Evolutionary conservation across 2,888 invertebrate species (phyloP).

Genomic region (Tenthredo livida): DNA sequence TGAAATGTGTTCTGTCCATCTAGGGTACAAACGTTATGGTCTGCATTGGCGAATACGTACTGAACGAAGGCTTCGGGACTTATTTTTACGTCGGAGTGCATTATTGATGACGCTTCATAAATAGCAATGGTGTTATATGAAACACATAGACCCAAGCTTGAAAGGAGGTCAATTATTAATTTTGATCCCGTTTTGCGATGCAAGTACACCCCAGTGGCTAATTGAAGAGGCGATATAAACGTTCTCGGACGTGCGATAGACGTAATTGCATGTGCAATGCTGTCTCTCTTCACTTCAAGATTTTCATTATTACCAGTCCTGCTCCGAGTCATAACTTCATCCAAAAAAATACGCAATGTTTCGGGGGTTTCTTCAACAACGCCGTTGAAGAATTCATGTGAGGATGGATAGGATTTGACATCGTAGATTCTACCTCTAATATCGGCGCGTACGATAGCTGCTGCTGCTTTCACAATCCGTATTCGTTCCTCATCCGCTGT

Average conservation of each 20-base stretch:
- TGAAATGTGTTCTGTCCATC: slow-evolving; percentile 46
- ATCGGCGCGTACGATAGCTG: not conserved
- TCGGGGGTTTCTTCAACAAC: not conserved
- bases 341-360: not conserved
- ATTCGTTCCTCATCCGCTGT: not conserved
- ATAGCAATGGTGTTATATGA: slow-evolving; percentile 34
- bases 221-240: slow-evolving; percentile 31
- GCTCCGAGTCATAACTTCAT: not conserved
- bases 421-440: not conserved
- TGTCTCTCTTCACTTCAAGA: slow-evolving; percentile 10
- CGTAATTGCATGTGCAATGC: slow-evolving; percentile 6
- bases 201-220: slow-evolving; percentile 34
- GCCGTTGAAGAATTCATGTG: not conserved
- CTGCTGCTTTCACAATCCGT: not conserved
- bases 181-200: slow-evolving; percentile 47
- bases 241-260: slow-evolving; percentile 2
- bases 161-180: slow-evolving; percentile 45
- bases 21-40: slow-evolving; percentile 44
- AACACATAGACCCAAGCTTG: slow-evolving; percentile 29
- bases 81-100: not conserved
- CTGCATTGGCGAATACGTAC: slow-evolving; percentile 49
- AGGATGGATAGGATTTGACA: not conserved
- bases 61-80: slow-evolving; percentile 39
- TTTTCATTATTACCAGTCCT: not conserved
- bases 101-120: slow-evolving; percentile 45